Base-by-base conservation (phyloP, 2,888 invertebrate genomes). In the Noctua pronuba region DNA sequence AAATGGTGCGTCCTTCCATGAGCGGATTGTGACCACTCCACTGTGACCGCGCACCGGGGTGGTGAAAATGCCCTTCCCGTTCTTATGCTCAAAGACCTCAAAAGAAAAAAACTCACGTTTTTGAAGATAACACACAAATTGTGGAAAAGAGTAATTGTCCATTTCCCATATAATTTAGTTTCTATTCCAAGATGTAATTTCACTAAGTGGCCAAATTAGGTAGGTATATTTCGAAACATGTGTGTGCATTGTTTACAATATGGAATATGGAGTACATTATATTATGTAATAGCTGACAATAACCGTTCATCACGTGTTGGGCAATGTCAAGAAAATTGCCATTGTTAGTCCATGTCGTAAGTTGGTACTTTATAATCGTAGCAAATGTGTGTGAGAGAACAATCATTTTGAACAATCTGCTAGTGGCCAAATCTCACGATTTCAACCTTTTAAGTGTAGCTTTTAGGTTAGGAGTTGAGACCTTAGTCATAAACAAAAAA, bases 311-410 rank as follows among this genome's bases (percentile, higher is more conserved):
- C 70, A 70, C 35, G 10, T 31, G 41, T 86, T 83, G 83, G 44
- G 79, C 38, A 83, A 87, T 58, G 55, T 44, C 13, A 69, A 74
- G 73, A 73, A 79, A 81, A 86, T 85, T 80, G 68, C 60, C 21
- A 80, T 85, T 77, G 83, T 85, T 73, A 64, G 35, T 46, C 18
- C 49, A 62, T 79, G 60, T 58, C 16, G 80, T 62, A 66, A 83
- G 38, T 21, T 13, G 46, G 21, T 71, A 58, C 62, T 60, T 66
- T 83, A 67, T 79, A 73, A 84, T 83, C 73, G 41, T 74, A 35
- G 18, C 35, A 74, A 64, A 73, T 41, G 46, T 41, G 58, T 62
- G 58, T 70, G 62, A 62, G 41, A 73, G 49, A 80, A 69, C 68
- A 46, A 64, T 58, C n/a, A 24, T 72, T 68, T 64, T 35, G 2